These are phyloP conservation scores for Leontocebus nigricollis DNA, from an alignment of 2,797 vertebrate species.

Conservation along the genomic window DNA sequence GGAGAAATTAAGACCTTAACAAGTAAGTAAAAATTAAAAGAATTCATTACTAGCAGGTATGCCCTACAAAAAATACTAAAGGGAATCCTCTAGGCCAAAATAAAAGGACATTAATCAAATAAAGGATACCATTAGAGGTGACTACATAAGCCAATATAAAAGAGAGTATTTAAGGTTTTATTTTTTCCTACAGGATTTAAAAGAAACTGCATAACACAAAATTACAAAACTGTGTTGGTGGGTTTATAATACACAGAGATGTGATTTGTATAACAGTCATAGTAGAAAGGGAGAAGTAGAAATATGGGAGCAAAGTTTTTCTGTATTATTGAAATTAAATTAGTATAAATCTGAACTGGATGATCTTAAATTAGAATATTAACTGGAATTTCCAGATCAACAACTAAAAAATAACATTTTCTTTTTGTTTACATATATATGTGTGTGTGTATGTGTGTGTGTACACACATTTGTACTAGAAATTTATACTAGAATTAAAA, in stretches of 20 bases:
- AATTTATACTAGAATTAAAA: not conserved
- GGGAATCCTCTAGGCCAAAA: not conserved
- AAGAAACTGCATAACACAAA: not conserved
- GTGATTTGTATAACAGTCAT: not conserved
- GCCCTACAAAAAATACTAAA: not conserved
- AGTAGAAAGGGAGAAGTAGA: not conserved
- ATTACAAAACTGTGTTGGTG: not conserved
- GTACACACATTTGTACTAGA: not conserved
- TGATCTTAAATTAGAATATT: not conserved
- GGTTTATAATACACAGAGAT: not conserved
- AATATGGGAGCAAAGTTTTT: not conserved
- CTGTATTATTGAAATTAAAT: not conserved
- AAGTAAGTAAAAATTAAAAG: not conserved
- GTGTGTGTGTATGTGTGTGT: not conserved
- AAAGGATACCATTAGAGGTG: not conserved
- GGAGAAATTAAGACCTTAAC: not conserved
- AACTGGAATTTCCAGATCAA: not conserved
- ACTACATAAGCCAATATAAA: not conserved
- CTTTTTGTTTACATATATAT: not conserved
- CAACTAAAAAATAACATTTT: not conserved
- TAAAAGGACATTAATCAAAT: not conserved
- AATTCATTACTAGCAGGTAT: not conserved
- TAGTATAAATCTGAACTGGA: not conserved
- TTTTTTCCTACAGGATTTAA: not conserved
- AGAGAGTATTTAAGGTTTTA: not conserved